These are phyloP conservation scores for Steinernema carpocapsae DNA, from an alignment of 2,888 invertebrate genomes.

Conservation along the genomic window DNA sequence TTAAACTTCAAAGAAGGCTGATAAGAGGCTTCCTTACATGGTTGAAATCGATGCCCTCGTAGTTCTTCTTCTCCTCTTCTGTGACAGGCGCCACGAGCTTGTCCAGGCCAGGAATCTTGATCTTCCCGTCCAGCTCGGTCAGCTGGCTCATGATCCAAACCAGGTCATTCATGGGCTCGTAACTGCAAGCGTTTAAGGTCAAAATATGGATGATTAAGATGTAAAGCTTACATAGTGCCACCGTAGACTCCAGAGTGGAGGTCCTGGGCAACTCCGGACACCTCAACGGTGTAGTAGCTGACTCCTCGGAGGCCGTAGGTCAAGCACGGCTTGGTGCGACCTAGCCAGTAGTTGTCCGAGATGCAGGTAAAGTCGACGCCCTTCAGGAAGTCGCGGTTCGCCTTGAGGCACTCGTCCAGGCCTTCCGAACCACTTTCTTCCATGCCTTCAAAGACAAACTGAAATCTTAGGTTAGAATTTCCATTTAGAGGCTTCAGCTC, in stretches of 20 bases:
- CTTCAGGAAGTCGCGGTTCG: slow-evolving; percentile 70
- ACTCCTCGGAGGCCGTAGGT: slow-evolving; percentile 88
- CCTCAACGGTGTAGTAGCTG: slow-evolving; percentile 83
- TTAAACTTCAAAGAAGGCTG: background rate
- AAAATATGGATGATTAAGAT: background rate
- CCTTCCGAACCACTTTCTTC: slow-evolving; percentile 96
- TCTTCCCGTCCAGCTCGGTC: slow-evolving; percentile 84
- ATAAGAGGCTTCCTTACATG: slow-evolving; percentile 69
- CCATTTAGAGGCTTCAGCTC: background rate
- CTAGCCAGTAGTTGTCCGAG: slow-evolving; percentile 98
- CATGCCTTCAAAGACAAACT: slow-evolving; percentile 96
- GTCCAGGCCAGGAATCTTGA: slow-evolving; percentile 77
- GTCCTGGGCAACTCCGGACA: slow-evolving; percentile 81
- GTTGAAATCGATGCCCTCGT: slow-evolving; percentile 85
- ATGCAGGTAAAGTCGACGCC: slow-evolving; percentile 92
- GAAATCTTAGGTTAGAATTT: slow-evolving; percentile 40
- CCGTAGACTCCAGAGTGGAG: slow-evolving; percentile 95
- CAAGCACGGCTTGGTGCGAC: slow-evolving; percentile 92
- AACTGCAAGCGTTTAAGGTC: slow-evolving; percentile 59
- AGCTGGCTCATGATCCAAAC: slow-evolving; percentile 83
- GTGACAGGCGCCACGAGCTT: slow-evolving; percentile 79
- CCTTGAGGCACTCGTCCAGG: slow-evolving; percentile 82
- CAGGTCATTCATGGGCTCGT: slow-evolving; percentile 89
- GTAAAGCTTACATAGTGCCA: slow-evolving; percentile 80
- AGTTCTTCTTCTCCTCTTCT: slow-evolving; percentile 73